These are phyloP conservation scores for Lichenostomus cassidix DNA, from an alignment of 2,113 vertebrate genomes.

Conservation along the genomic window DNA sequence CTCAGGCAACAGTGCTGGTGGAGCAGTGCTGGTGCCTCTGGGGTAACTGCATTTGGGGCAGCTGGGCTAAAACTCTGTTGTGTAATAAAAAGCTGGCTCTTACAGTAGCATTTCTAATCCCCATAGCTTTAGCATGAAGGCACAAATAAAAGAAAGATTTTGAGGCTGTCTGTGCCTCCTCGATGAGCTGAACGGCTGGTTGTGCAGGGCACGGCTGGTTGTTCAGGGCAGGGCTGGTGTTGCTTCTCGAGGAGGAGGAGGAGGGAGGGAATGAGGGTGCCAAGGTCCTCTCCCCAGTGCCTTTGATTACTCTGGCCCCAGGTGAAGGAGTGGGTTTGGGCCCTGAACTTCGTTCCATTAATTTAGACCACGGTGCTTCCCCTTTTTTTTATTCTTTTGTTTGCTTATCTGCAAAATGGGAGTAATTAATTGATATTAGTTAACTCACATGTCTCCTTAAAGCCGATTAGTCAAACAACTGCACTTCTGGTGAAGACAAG, in stretches of 20 bases:
- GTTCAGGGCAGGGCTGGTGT: not conserved
- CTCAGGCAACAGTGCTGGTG: not conserved
- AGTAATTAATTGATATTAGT: constrained; percentile 25
- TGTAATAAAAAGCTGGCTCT: not conserved
- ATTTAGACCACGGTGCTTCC: not conserved
- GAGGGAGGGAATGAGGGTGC: not conserved
- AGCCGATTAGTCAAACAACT: not conserved
- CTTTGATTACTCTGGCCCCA: not conserved
- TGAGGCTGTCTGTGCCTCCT: not conserved
- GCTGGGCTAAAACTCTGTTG: not conserved
- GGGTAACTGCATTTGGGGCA: not conserved
- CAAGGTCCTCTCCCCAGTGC: not conserved
- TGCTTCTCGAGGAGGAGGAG: not conserved
- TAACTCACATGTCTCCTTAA: not conserved
- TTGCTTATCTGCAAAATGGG: constrained; percentile 3
- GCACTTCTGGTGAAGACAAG: not conserved
- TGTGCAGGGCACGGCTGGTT: not conserved
- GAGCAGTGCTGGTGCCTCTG: not conserved
- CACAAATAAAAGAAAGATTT: not conserved
- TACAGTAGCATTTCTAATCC: not conserved
- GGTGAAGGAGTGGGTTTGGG: not conserved
- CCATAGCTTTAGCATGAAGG: not conserved
- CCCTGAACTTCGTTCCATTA: not conserved
- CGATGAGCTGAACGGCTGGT: not conserved
- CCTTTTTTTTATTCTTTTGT: not conserved